These are phyloP conservation scores for Orycteropus afer DNA, from an alignment of 2,113 vertebrate genomes.

Conservation along the genomic window DNA sequence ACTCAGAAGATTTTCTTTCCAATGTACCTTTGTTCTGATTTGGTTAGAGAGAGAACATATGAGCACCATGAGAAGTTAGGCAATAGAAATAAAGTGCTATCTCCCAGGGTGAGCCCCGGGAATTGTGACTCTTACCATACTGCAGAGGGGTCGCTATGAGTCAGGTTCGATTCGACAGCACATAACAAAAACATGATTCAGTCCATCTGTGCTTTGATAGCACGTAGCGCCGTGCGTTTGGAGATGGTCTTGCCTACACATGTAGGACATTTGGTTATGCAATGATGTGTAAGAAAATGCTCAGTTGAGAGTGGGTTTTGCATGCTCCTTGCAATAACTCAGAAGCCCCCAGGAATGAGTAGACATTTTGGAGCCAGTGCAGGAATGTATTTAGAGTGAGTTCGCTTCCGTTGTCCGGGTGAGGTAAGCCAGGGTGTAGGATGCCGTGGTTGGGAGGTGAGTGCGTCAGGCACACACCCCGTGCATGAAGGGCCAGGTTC, in stretches of 20 bases:
- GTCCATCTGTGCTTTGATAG: slow-evolving; percentile 1
- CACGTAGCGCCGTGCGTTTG: background rate
- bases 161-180: too few relatives aligned
- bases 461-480: fast-evolving
- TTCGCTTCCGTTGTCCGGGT: background rate
- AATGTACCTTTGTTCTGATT: background rate
- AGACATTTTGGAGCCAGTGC: slow-evolving; percentile 53
- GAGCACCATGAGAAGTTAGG: background rate
- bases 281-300: slow-evolving; percentile 17
- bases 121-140: too few relatives aligned
- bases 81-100: background rate
- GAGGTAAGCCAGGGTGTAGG: background rate
- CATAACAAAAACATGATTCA: slow-evolving; percentile 19
- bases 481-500: background rate
- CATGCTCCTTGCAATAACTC: slow-evolving; percentile 66
- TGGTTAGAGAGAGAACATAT: background rate
- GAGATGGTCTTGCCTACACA: background rate
- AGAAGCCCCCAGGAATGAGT: slow-evolving; percentile 47
- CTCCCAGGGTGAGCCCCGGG: background rate
- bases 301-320: background rate
- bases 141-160: too few relatives aligned
- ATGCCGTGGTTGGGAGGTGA: background rate
- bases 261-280: background rate
- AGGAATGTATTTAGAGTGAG: slow-evolving; percentile 18
- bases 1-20: slow-evolving; percentile 5